phyloP scores from a whole-genome alignment of 2,113 vertebrate species.

The Aleadryas rufinucha region DNA sequence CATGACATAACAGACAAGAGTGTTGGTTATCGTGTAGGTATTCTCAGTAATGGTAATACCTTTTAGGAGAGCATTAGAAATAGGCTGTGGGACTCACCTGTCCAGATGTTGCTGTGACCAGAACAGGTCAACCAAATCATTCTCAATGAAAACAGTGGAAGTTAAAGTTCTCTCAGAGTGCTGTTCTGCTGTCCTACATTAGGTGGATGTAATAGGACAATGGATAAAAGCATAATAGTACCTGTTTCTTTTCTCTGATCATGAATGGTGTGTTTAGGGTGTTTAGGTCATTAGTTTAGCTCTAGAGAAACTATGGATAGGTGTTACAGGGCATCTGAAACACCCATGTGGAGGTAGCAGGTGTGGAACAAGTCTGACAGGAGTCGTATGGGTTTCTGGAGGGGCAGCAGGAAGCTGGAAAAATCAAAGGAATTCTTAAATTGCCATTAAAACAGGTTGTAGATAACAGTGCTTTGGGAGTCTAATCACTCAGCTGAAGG shows the following conservation, averaged over 20 bases:
- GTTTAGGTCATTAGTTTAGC: background rate
- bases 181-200: background rate
- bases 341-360: accelerated
- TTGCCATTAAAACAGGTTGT: background rate
- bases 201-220: background rate
- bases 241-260: background rate
- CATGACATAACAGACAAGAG: background rate
- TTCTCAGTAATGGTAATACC: background rate
- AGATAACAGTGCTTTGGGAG: background rate
- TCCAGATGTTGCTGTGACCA: background rate
- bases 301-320: background rate
- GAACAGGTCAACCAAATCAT: background rate
- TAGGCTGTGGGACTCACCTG: background rate
- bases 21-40: background rate
- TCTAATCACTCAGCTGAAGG: background rate
- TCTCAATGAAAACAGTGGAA: background rate
- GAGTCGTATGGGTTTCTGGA: background rate
- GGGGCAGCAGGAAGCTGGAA: background rate
- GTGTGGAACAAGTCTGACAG: background rate
- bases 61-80: background rate
- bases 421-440: background rate
- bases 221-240: background rate
- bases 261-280: background rate
- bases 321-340: background rate
- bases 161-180: background rate